Conservation (phyloP, 2,888 invertebrate species). For the Agrenia bidenticulata region DNA sequence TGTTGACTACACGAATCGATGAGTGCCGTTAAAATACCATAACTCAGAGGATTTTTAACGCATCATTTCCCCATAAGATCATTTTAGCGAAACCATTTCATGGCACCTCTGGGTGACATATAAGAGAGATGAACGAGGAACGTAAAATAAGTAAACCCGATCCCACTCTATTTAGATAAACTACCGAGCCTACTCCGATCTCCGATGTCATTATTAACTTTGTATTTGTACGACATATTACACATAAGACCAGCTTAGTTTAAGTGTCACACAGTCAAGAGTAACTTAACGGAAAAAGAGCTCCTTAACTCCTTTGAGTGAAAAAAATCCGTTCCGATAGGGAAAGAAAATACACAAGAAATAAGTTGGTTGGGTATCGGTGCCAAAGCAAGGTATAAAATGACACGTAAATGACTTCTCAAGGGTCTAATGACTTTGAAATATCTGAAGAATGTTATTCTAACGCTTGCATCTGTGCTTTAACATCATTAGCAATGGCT, state of each 20-base stretch:
- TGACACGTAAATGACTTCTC: constrained; percentile 48
- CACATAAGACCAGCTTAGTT: background rate
- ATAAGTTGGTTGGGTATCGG: constrained; percentile 13
- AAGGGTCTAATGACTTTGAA: constrained; percentile 52
- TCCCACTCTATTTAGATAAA: background rate
- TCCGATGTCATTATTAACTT: background rate
- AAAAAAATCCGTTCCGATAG: background rate
- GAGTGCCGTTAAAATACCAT: constrained; percentile 18
- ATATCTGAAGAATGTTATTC: constrained; percentile 48
- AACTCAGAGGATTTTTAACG: constrained; percentile 52
- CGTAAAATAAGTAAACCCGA: too few relatives aligned
- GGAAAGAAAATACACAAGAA: background rate
- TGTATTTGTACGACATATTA: background rate
- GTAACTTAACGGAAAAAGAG: too few relatives aligned
- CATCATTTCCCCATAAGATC: constrained; percentile 53
- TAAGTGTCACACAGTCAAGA: background rate
- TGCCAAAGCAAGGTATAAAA: constrained; percentile 44
- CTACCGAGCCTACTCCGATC: background rate
- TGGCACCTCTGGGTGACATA: constrained; percentile 11
- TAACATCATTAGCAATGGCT: constrained; percentile 52
- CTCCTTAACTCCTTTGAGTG: background rate
- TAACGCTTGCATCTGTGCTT: constrained; percentile 50
- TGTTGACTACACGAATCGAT: too few relatives aligned
- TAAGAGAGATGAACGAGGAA: constrained; percentile 6
- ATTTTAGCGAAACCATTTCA: constrained; percentile 37